Evolutionary conservation across 23 tunicate species (phyloP), one percentile per base, ranked within the genome.

Genomic region (Styela clava): DNA sequence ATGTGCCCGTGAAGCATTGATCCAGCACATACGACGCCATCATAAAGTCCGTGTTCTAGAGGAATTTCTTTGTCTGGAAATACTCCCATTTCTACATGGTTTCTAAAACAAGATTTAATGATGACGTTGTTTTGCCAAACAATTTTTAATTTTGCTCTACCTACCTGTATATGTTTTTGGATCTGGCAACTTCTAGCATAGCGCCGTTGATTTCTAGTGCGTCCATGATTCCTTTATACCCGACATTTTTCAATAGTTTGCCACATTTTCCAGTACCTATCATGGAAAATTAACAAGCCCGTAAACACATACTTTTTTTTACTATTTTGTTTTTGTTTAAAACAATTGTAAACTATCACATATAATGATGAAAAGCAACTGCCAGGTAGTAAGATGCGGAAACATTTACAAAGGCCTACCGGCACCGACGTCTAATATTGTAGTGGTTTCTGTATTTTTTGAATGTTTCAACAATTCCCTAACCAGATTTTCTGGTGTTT

Each of bases 231-330:
- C 71, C 71, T 18, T 18, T 67, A 29, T 25, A 67, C 19, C 71
- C 71, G 22, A 18, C 23, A 22, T 67, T 67, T 29, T 67, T 67
- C 24, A 67, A 67, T 16, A 29, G 31, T 67, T 67, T 24, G 31
- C 31, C 71, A 67, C 71, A 25, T 16, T 16, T 67, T 67, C 71
- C 71, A 0, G 71, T 67, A 67, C 71, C 71, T 67, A 22, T 1
- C 16, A 67, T 67, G n/a, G 1, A 0, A 61, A 61, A 61, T 0
- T 61, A 23, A 61, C n/a, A 61, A 21, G 22, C 22, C 0, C 23
- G 64, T 61, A 0, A 61, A 61, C n/a, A 23, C 64, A 61, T 61
- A 61, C 64, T 22, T 23, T 61, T 61, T 61, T 22, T 0, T 23
- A 56, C 19, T 61, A 61, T 21, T 61, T 61, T 61, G n/a, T 0